Conservation (phyloP, 2,113 vertebrate species). For the Gasterosteus aculeatus region DNA sequence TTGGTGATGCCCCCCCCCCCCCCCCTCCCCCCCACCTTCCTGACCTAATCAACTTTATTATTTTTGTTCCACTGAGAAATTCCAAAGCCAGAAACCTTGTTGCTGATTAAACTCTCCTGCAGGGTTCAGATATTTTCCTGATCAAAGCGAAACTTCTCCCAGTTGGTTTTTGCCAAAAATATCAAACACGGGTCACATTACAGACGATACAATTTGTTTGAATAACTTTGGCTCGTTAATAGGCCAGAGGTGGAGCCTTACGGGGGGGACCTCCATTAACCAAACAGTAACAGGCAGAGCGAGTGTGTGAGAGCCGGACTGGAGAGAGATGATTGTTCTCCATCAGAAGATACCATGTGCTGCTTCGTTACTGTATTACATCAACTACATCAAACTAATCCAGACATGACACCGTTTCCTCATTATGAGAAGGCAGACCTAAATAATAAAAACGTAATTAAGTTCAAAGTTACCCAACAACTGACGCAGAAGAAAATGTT, state of each 20-base stretch:
- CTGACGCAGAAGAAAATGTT: neutral
- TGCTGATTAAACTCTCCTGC: conserved; percentile 73
- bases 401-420: neutral
- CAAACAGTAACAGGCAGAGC: conserved; percentile 25
- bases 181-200: conserved; percentile 59
- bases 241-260: conserved; percentile 27
- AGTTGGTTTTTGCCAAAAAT: conserved; percentile 69
- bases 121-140: conserved; percentile 65
- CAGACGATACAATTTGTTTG: conserved; percentile 50
- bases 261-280: conserved; percentile 24
- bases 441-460: neutral
- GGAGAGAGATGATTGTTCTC: conserved; percentile 36
- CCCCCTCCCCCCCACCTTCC: conserved; percentile 33
- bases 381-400: neutral
- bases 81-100: conserved; percentile 56
- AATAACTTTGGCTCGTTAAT: conserved; percentile 54
- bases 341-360: neutral
- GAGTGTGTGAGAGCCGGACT: conserved; percentile 23
- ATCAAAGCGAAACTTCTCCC: conserved; percentile 73
- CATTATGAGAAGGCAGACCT: neutral
- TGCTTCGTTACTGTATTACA: neutral
- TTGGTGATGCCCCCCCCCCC: conserved; percentile 34
- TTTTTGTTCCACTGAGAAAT: conserved; percentile 35
- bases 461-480: neutral
- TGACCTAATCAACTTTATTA: conserved; percentile 43